A percentile compares a stretch with the other conserved stretches of the same genome.
These are phyloP conservation scores for Eulemur mongoz DNA, from an alignment of 2,797 vertebrate genomes.

Conservation along the genomic window DNA sequence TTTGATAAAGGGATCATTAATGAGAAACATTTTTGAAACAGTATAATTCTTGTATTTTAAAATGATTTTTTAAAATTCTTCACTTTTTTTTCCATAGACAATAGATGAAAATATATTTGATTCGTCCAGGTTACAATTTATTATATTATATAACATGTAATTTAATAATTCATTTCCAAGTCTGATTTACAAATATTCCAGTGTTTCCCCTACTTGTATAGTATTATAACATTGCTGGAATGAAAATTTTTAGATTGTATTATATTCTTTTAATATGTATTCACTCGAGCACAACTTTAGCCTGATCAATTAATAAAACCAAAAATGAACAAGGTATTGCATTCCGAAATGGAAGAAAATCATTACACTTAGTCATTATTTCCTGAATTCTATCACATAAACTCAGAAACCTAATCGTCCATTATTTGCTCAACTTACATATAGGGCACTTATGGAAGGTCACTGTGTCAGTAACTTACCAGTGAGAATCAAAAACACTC, in stretches of 20 bases:
- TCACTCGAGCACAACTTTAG: background rate
- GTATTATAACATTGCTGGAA: background rate
- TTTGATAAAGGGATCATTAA: background rate
- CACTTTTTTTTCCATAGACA: background rate
- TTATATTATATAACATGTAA: background rate
- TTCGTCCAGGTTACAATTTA: background rate
- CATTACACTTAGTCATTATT: background rate
- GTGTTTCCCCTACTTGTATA: background rate
- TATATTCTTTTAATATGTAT: background rate
- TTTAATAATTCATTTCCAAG: background rate
- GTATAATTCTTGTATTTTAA: background rate
- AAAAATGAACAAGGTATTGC: background rate
- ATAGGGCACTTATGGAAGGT: conserved; percentile 12
- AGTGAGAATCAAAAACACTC: background rate
- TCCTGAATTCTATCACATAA: background rate
- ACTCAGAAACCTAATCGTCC: background rate
- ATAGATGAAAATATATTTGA: background rate
- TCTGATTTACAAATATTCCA: background rate
- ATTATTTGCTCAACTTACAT: background rate
- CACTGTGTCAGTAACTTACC: background rate
- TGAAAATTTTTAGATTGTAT: background rate
- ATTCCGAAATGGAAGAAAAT: conserved; percentile 5
- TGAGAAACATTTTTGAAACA: background rate
- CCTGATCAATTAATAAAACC: background rate
- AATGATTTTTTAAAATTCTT: conserved; percentile 1